Evolutionary conservation across 2,888 invertebrate genomes (phyloP).

Genomic region (Aphrophora alni): DNA sequence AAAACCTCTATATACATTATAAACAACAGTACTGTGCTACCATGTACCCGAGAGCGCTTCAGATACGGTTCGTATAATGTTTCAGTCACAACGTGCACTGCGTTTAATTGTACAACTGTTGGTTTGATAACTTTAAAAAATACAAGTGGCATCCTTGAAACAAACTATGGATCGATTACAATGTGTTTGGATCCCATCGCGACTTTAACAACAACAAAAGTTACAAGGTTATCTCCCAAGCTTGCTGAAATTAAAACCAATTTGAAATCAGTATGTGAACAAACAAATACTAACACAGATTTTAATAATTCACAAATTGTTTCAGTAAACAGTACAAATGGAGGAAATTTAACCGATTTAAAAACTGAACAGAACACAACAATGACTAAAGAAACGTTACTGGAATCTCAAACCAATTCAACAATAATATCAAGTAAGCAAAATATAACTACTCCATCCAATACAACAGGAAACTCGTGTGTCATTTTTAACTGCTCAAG

Average conservation of each 20-base stretch:
- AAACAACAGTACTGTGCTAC: not conserved
- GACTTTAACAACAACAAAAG: not conserved
- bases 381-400: not conserved
- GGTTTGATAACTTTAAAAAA: not conserved
- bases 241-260: not conserved
- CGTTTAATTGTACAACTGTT: not conserved
- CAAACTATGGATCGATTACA: not conserved
- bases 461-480: not conserved
- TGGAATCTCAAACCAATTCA: not conserved
- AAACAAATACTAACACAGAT: not conserved
- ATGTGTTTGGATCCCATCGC: not conserved
- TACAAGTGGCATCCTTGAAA: not conserved
- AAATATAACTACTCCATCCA: not conserved
- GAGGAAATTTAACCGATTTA: not conserved
- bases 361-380: not conserved
- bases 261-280: not conserved
- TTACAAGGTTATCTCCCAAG: not conserved
- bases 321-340: not conserved
- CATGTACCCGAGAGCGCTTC: not conserved
- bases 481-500: not conserved
- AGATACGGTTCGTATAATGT: not conserved
- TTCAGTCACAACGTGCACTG: not conserved
- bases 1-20: not conserved
- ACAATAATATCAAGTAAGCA: not conserved
- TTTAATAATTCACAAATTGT: not conserved